These are phyloP conservation scores for Yponomeuta sedellus DNA, from an alignment of 2,888 invertebrate genomes.

Conservation along the genomic window DNA sequence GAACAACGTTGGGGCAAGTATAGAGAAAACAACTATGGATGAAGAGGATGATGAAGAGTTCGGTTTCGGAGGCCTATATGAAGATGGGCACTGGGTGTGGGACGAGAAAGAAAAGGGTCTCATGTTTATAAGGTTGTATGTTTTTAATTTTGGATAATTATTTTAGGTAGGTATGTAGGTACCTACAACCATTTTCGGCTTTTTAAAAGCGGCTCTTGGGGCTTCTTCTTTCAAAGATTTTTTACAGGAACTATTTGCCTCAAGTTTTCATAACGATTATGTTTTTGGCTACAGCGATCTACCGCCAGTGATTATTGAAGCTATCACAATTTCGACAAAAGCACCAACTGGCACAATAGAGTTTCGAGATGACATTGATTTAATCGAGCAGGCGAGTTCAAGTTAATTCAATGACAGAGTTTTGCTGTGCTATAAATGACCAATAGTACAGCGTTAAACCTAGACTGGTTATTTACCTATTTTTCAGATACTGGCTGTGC, in stretches of 20 bases:
- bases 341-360: conserved; percentile 61
- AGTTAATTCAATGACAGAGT: not conserved
- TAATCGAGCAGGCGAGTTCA: conserved; percentile 62
- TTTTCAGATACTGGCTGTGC: too few relatives aligned
- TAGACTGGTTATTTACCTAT: too few relatives aligned
- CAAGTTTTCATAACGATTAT: not conserved
- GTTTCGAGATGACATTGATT: conserved; percentile 72
- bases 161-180: too few relatives aligned
- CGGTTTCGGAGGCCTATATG: conserved; percentile 51
- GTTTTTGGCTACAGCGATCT: conserved; percentile 39
- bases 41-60: conserved; percentile 65
- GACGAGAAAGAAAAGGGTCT: conserved; percentile 45
- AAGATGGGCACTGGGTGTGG: conserved; percentile 73
- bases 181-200: not conserved
- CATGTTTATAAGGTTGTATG: conserved; percentile 48
- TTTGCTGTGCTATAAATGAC: too few relatives aligned
- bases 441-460: too few relatives aligned
- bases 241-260: too few relatives aligned
- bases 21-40: conserved; percentile 27
- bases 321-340: conserved; percentile 46
- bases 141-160: not conserved
- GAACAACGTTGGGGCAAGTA: too few relatives aligned
- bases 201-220: too few relatives aligned
- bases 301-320: conserved; percentile 44
- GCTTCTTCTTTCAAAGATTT: too few relatives aligned